These are phyloP conservation scores for Cryptoblepharus egeriae DNA, from an alignment of 2,797 vertebrate genomes.

Conservation along the genomic window DNA sequence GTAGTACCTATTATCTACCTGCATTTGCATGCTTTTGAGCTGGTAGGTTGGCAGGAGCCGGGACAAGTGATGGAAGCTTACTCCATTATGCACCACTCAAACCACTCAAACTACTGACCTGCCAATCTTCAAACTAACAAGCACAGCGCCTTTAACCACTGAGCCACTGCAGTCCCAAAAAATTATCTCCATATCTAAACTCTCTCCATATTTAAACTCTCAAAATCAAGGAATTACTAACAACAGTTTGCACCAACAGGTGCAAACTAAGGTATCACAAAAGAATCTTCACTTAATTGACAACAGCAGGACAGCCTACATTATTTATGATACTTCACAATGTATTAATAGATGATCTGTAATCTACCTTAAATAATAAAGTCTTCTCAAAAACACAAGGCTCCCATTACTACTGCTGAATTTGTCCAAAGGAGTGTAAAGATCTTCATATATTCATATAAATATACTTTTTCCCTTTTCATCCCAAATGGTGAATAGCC, in stretches of 20 bases:
- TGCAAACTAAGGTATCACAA: conserved; percentile 31
- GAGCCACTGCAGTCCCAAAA: no score
- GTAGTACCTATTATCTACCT: no score
- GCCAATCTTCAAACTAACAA: no score
- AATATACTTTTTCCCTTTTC: not conserved
- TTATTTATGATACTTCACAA: conserved; percentile 63
- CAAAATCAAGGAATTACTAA: conserved; percentile 26
- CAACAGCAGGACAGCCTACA: conserved; percentile 46
- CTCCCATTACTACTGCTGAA: conserved; percentile 47
- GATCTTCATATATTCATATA: conserved; percentile 26
- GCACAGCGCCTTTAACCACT: no score
- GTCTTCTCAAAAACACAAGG: conserved; percentile 44
- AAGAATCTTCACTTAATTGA: conserved; percentile 37
- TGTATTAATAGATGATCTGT: conserved; percentile 58
- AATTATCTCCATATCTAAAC: no score
- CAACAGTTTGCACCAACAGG: accelerated
- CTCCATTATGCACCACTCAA: no score
- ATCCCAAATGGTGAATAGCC: not conserved
- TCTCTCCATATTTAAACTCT: conserved; percentile 34
- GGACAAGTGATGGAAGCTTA: no score
- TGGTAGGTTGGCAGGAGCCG: no score
- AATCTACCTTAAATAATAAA: conserved; percentile 55
- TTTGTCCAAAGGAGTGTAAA: conserved; percentile 22
- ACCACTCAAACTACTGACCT: no score
- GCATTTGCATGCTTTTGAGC: no score